Evolutionary conservation across 2,797 vertebrate genomes (phyloP).

Genomic region (Saxicola maurus): DNA sequence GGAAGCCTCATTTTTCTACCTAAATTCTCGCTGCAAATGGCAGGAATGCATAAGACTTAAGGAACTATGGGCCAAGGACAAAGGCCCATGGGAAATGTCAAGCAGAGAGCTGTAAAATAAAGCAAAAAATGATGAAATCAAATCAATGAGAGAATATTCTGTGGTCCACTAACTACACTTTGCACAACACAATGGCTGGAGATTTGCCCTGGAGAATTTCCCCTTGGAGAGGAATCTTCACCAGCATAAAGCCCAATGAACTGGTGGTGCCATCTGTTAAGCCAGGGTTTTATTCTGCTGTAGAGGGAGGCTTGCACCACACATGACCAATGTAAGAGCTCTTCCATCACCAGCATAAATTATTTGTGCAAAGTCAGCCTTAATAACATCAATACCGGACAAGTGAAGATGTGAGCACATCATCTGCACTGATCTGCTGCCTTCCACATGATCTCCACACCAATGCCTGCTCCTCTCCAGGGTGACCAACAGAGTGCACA

Average conservation of each 20-base stretch:
- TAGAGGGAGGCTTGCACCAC: neutral
- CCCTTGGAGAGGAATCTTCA: constrained; percentile 4
- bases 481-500: neutral
- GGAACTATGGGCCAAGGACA: constrained; percentile 15
- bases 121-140: constrained; percentile 43
- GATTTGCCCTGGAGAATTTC: constrained; percentile 28
- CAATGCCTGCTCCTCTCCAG: neutral
- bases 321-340: neutral
- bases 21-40: constrained; percentile 9
- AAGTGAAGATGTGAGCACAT: neutral
- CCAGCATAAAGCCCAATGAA: neutral
- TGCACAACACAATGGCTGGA: neutral
- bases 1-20: constrained; percentile 40
- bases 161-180: constrained; percentile 31
- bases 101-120: constrained; percentile 22
- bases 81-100: constrained; percentile 17
- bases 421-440: neutral
- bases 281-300: neutral
- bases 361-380: neutral
- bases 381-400: neutral
- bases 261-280: constrained; percentile 33
- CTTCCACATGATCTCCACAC: neutral
- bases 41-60: constrained; percentile 5
- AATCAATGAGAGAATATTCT: neutral
- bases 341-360: neutral